Evolutionary conservation across 2,888 invertebrate species (phyloP).

Genomic region (Aphelenchoides bicaudatus): DNA sequence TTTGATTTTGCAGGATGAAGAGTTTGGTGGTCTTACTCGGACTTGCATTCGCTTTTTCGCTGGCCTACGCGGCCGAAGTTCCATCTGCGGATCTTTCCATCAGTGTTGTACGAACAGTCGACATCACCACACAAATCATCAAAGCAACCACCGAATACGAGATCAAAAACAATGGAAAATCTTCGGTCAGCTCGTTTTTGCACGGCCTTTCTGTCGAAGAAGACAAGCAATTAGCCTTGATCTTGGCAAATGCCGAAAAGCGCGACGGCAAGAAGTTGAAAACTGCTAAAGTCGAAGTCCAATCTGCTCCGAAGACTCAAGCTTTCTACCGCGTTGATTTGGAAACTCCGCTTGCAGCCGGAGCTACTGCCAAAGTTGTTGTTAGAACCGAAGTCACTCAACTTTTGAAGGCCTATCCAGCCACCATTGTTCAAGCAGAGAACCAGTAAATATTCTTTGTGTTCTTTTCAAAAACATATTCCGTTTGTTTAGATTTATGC

Average conservation of each 20-base stretch:
- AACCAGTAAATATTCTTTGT: slow-evolving; percentile 68
- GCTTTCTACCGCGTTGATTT: slow-evolving; percentile 45
- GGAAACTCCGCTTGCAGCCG: slow-evolving; percentile 38
- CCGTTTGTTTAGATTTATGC: slow-evolving; percentile 68
- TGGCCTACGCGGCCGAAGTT: slow-evolving; percentile 3
- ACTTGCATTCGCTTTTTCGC: background rate
- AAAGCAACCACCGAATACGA: slow-evolving; percentile 42
- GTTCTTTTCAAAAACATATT: background rate
- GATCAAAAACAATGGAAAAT: slow-evolving; percentile 44
- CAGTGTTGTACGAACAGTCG: slow-evolving; percentile 42
- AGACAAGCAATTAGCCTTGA: slow-evolving; percentile 37
- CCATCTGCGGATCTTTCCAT: background rate
- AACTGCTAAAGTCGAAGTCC: slow-evolving; percentile 37
- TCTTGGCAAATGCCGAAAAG: slow-evolving; percentile 39
- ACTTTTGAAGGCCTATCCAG: slow-evolving; percentile 75
- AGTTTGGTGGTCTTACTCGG: too few relatives aligned
- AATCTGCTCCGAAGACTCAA: slow-evolving; percentile 22
- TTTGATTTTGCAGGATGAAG: too few relatives aligned
- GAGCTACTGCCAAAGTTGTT: slow-evolving; percentile 39
- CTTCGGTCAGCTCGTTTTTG: slow-evolving; percentile 36
- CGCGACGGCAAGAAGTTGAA: slow-evolving; percentile 37
- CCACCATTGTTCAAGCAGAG: slow-evolving; percentile 83
- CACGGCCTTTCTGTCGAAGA: slow-evolving; percentile 43
- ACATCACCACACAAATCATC: slow-evolving; percentile 52
- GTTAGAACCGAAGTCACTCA: slow-evolving; percentile 76